phyloP scores from a whole-genome alignment of 2,797 vertebrate genomes.

The Triplophysa yarkandensis region DNA sequence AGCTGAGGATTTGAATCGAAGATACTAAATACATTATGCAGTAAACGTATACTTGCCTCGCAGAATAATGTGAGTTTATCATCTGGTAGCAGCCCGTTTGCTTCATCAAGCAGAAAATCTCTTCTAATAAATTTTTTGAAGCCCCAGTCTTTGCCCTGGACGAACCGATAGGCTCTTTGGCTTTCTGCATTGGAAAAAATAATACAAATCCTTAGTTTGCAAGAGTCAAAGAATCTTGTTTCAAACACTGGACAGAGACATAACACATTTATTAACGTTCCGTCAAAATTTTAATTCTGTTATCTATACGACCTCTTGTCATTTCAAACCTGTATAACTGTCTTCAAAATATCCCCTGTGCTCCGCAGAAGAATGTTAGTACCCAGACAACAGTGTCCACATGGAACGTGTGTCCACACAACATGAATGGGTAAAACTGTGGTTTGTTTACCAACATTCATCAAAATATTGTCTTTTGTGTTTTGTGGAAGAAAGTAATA shows the following conservation, averaged over 20 bases:
- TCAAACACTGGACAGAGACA: constrained; percentile 3
- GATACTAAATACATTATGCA: neutral
- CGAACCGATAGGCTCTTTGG: constrained; percentile 99
- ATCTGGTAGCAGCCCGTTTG: constrained; percentile 96
- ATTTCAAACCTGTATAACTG: too few relatives aligned
- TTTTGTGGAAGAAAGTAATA: too few relatives aligned
- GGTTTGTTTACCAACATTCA: too few relatives aligned
- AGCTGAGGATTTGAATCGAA: neutral
- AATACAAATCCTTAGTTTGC: neutral
- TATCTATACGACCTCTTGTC: too few relatives aligned
- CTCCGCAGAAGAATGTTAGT: too few relatives aligned
- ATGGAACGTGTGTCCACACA: too few relatives aligned
- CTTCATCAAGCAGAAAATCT: constrained; percentile 98
- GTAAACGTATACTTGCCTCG: constrained; percentile 78
- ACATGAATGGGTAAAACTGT: too few relatives aligned
- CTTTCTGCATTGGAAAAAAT: constrained; percentile 82
- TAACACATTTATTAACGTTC: neutral
- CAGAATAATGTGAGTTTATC: constrained; percentile 98
- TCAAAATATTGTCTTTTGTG: too few relatives aligned
- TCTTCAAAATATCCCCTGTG: too few relatives aligned
- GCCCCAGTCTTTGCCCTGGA: constrained; percentile 99
- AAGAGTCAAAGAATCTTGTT: neutral
- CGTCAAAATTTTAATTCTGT: too few relatives aligned
- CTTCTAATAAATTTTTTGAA: constrained; percentile 99
- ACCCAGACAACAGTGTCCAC: too few relatives aligned